A percentile compares a stretch with the other conserved stretches of the same genome.
These are phyloP conservation scores for Aproaerema taeniolella DNA, from an alignment of 2,888 invertebrate genomes.

Conservation along the genomic window DNA sequence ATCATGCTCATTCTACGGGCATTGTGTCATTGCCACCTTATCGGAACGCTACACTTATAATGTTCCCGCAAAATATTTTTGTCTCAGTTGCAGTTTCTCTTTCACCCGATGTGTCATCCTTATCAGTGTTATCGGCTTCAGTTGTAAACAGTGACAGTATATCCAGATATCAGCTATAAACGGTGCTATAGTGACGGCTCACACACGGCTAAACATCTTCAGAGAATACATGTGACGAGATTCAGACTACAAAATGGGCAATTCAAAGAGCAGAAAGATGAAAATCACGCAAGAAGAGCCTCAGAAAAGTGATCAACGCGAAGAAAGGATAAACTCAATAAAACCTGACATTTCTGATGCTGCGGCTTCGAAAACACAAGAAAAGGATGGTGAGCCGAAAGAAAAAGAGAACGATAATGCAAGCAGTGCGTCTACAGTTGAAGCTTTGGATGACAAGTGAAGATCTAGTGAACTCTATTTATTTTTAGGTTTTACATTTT, in stretches of 20 bases:
- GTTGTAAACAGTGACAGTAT: constrained; percentile 15
- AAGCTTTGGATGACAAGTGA: constrained; percentile 68
- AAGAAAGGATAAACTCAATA: constrained; percentile 46
- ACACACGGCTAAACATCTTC: neutral
- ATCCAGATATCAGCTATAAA: constrained; percentile 12
- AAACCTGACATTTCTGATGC: constrained; percentile 48
- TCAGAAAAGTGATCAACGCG: neutral
- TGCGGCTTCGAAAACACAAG: constrained; percentile 17
- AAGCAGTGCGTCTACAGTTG: constrained; percentile 68
- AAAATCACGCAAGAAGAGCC: constrained; percentile 53
- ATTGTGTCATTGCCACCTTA: constrained; percentile 67
- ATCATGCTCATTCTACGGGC: constrained; percentile 36
- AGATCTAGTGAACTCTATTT: constrained; percentile 5
- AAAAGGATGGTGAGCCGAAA: constrained; percentile 36
- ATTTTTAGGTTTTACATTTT: too few species aligned
- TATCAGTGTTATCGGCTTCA: constrained; percentile 36
- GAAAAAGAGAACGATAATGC: constrained; percentile 39
- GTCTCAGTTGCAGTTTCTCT: constrained; percentile 54
- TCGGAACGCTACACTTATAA: constrained; percentile 51
- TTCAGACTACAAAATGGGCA: constrained; percentile 57
- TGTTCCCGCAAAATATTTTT: constrained; percentile 48
- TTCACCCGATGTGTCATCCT: constrained; percentile 46
- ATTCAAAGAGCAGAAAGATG: constrained; percentile 62
- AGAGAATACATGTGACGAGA: constrained; percentile 16
- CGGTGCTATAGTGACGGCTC: neutral